Evolutionary conservation across 2,888 invertebrate genomes (phyloP).

Genomic region (Anodontia alba): DNA sequence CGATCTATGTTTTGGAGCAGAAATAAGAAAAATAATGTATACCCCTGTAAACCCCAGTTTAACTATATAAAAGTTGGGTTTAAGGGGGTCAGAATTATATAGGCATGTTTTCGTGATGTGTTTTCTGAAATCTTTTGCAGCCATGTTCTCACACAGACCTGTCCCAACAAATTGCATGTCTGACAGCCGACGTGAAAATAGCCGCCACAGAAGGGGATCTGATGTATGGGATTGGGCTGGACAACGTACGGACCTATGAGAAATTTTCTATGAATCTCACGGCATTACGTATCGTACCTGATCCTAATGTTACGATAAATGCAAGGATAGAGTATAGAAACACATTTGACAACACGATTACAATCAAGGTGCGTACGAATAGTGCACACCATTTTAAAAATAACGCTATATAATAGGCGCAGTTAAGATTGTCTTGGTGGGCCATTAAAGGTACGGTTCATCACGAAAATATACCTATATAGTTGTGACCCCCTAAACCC

Average conservation of each 20-base stretch:
- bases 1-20: too few relatives aligned
- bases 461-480: too few relatives aligned
- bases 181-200: slow-evolving; percentile 23
- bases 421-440: too few relatives aligned
- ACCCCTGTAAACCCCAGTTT: too few relatives aligned
- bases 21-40: too few relatives aligned
- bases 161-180: slow-evolving; percentile 16
- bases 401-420: too few relatives aligned
- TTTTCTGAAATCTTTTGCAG: neutral
- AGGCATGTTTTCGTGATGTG: too few relatives aligned
- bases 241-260: slow-evolving; percentile 17
- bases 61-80: too few relatives aligned
- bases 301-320: slow-evolving; percentile 23
- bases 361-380: slow-evolving; percentile 29
- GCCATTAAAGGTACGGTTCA: too few relatives aligned
- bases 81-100: too few relatives aligned
- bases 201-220: neutral
- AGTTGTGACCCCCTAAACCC: too few relatives aligned
- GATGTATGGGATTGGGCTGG: slow-evolving; percentile 35
- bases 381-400: too few relatives aligned
- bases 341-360: slow-evolving; percentile 32
- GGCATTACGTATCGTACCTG: slow-evolving; percentile 6
- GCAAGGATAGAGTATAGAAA: slow-evolving; percentile 25
- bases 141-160: neutral
- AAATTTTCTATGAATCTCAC: neutral